Base-by-base conservation (phyloP, 2,888 invertebrate species). In the Dioctria rufipes region DNA sequence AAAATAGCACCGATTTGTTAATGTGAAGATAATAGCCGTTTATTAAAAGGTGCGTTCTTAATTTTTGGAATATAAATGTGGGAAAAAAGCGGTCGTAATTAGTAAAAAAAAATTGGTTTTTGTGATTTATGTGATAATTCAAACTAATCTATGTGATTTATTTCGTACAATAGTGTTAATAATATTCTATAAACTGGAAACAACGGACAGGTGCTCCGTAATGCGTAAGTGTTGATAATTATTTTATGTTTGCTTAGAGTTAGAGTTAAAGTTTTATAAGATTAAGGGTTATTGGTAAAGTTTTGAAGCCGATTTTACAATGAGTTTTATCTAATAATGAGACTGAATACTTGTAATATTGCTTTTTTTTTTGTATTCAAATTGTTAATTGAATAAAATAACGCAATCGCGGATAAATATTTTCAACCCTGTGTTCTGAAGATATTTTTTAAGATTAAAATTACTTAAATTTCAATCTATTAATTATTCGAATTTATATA, bases 1-100 rank as follows among this genome's bases (percentile, higher is more conserved):
- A 81, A 63, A 61, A 63, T 63, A 77, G 63, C 77, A 63, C 63
- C 77, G 51, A 77, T 77, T 77, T 37, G 63, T 77, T 77, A 77
- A 63, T 77, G 77, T 77, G 63, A 13, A 69, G 73, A 73, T 58
- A 73, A 60, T 73, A 60, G 58, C 73, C 54, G 58, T 60, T 73
- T 69, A 69, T 69, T 69, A 40, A 60, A 58, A 73, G 73, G 73
- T 25, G 25, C 42, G 73, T 73, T 73, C 58, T 58, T 58, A 40
- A 73, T 37, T 58, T 58, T 58, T 42, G 42, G 60, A 42, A 60
- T 25, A 25, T 73, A 60, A 60, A 40, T 73, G 73, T 73, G 73
- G 73, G 51, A 42, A 73, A 25, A 25, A 73, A 13, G 13, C 58
- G n/a, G 60, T 73, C n/a, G 42, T 73, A 73, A 73, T 73, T 73